phyloP scores from a whole-genome alignment of 2,113 vertebrate genomes.

The Uria aalge region DNA sequence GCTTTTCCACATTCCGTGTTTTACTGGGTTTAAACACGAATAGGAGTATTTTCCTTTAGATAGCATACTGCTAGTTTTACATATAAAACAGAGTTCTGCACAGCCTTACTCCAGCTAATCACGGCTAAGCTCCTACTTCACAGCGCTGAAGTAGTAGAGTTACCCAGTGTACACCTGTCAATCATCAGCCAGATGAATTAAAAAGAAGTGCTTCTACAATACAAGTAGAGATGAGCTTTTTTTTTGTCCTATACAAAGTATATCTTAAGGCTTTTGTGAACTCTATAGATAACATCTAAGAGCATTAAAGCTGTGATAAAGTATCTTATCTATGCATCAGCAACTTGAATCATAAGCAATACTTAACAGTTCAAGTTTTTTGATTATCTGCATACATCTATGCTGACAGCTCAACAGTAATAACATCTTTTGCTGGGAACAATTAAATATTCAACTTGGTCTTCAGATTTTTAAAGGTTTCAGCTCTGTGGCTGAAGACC shows the following conservation, averaged over 20 bases:
- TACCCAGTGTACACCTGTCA: not conserved
- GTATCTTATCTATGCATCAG: not conserved
- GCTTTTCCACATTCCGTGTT: not conserved
- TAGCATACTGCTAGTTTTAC: not conserved
- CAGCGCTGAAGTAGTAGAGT: not conserved
- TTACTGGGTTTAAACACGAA: not conserved
- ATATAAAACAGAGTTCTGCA: not conserved
- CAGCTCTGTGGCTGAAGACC: not conserved
- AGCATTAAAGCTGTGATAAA: not conserved
- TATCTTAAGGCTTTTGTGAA: not conserved
- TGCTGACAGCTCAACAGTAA: not conserved
- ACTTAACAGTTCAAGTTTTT: not conserved
- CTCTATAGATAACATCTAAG: not conserved
- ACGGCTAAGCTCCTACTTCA: not conserved
- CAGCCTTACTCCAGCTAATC: not conserved
- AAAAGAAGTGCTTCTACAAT: not conserved
- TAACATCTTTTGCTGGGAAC: not conserved
- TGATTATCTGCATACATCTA: not conserved
- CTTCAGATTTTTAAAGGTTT: not conserved
- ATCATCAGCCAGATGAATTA: not conserved
- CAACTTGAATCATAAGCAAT: not conserved
- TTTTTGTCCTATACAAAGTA: not conserved
- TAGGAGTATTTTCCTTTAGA: not conserved
- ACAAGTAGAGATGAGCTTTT: not conserved
- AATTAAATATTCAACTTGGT: not conserved